phyloP scores from a whole-genome alignment of 2,113 vertebrate genomes.

The Rattus norvegicus region DNA sequence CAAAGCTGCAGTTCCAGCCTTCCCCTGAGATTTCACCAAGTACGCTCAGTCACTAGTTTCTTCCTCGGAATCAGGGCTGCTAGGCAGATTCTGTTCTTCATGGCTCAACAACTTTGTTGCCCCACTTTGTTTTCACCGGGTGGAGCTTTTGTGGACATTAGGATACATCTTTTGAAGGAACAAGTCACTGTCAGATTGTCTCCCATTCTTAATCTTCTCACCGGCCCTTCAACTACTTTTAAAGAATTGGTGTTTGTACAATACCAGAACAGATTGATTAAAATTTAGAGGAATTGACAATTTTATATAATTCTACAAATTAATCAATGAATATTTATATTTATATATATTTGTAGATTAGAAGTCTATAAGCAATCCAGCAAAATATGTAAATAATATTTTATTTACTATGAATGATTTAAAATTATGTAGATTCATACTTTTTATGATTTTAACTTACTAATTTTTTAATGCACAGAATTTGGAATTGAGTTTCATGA shows the following conservation, averaged over 20 bases:
- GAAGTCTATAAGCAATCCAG: background rate
- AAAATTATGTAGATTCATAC: background rate
- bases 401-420: background rate
- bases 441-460: background rate
- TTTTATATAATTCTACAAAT: background rate
- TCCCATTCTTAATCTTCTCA: background rate
- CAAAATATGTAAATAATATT: background rate
- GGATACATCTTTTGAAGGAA: background rate
- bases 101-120: background rate
- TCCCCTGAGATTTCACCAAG: background rate
- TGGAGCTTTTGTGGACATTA: background rate
- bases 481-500: background rate
- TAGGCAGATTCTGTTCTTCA: background rate
- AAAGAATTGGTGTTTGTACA: conserved; percentile 19
- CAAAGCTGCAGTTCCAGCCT: no score
- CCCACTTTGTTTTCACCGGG: background rate
- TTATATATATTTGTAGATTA: background rate
- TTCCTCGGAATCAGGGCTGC: background rate
- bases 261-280: background rate
- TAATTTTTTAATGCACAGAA: background rate
- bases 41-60: background rate
- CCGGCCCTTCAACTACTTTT: background rate
- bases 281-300: background rate
- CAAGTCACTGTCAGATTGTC: background rate
- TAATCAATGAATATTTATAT: background rate